These are phyloP conservation scores for Thaumatotibia leucotreta DNA, from an alignment of 1,140 invertebrate genomes.

Conservation along the genomic window DNA sequence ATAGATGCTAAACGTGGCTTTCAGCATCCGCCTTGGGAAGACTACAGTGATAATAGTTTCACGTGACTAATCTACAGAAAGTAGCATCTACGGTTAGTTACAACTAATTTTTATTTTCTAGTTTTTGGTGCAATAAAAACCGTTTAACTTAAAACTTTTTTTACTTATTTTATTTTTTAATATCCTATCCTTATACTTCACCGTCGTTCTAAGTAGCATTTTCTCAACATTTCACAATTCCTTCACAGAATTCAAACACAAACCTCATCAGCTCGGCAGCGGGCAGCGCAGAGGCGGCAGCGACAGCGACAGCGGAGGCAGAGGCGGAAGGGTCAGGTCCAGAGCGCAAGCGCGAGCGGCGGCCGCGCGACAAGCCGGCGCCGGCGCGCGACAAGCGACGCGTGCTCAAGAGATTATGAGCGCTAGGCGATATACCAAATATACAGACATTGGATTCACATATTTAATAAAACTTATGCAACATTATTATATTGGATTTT, in stretches of 20 bases:
- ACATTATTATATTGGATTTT: neutral
- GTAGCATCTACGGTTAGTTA: too few species aligned
- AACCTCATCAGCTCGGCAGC: neutral
- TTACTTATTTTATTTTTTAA: too few species aligned
- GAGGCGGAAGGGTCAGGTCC: conserved; percentile 33
- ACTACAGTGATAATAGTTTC: too few species aligned
- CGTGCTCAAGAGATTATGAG: conserved; percentile 64
- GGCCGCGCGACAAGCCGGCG: conserved; percentile 17
- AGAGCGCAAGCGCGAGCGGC: conserved; percentile 19
- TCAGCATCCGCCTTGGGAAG: too few species aligned
- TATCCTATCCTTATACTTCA: neutral
- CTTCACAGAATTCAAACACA: neutral
- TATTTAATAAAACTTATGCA: conserved; percentile 5
- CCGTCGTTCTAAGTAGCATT: neutral
- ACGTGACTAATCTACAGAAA: too few species aligned
- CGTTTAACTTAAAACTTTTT: too few species aligned
- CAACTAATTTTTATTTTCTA: too few species aligned
- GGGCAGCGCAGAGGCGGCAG: neutral
- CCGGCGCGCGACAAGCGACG: conserved; percentile 36
- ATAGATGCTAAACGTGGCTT: too few species aligned
- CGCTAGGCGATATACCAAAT: conserved; percentile 6
- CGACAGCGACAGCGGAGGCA: neutral
- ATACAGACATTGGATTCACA: conserved; percentile 5
- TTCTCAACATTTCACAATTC: neutral
- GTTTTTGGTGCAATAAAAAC: too few species aligned